Conservation (phyloP, 2,888 invertebrate genomes). For the Epiblema foenella region DNA sequence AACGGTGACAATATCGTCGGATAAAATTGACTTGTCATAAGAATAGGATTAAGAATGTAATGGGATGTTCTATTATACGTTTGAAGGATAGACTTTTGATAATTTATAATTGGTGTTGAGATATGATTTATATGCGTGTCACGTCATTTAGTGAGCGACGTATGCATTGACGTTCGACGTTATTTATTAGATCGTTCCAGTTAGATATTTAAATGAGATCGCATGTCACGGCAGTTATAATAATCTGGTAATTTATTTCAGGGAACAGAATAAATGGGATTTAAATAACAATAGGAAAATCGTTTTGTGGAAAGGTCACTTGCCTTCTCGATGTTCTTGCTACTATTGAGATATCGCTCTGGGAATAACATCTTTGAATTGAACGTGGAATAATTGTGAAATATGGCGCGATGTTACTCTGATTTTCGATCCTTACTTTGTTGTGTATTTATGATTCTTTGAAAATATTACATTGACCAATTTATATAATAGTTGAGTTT, state of each 20-base stretch:
- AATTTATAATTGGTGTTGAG: slow-evolving; percentile 70
- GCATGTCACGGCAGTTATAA: slow-evolving; percentile 60
- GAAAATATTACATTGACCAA: neutral
- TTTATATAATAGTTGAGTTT: neutral
- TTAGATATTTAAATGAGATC: slow-evolving; percentile 60
- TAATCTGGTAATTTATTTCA: slow-evolving; percentile 67
- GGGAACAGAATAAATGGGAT: slow-evolving; percentile 47
- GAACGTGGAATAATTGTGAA: neutral
- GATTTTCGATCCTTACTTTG: neutral
- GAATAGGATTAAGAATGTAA: slow-evolving; percentile 79
- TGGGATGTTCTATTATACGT: slow-evolving; percentile 65
- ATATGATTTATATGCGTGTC: slow-evolving; percentile 78
- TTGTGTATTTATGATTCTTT: neutral
- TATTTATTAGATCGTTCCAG: slow-evolving; percentile 60
- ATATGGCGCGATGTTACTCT: neutral
- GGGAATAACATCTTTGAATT: slow-evolving; percentile 13
- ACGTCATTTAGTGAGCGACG: slow-evolving; percentile 51
- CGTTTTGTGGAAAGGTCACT: slow-evolving; percentile 39
- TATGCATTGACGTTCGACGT: slow-evolving; percentile 58
- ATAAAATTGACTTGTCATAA: slow-evolving; percentile 78
- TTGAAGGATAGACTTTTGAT: slow-evolving; percentile 75
- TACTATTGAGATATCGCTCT: slow-evolving; percentile 44
- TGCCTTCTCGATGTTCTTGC: slow-evolving; percentile 48
- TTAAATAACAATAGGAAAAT: slow-evolving; percentile 40
- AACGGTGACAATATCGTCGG: slow-evolving; percentile 71